Evolutionary conservation across 2,113 vertebrate species (phyloP), one percentile per base, ranked within the genome.

Genomic region (Dicentrarchus labrax): DNA sequence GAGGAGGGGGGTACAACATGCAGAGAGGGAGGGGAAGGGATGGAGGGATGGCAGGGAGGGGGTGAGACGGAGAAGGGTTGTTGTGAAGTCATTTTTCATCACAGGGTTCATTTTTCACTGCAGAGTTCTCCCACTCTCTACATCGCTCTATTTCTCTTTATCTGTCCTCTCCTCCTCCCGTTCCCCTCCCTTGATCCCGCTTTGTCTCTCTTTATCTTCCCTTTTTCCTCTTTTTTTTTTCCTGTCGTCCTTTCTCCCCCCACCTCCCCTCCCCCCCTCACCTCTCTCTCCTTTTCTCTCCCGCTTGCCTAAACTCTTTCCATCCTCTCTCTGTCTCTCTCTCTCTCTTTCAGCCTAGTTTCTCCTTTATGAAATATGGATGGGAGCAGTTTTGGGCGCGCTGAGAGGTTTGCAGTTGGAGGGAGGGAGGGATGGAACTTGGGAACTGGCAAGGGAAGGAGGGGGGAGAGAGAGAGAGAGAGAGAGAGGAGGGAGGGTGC

Each of bases 291-390:
- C 69, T n/a, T 57, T 80, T 80, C 83, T 79, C 82, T 84, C 76
- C 59, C 88, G 60, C 78, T 86, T 38, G 79, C 84, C 84, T 90
- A 87, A 90, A 93, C 89, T 90, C 82, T 80, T 88, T 77, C 84
- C 78, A 77, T 86, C 87, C 88, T 85, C 86, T 74, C 93, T 83
- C 82, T 75, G 30, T 72, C 69, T 64, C 78, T 82, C 80, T 92
- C 83, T 78, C 91, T 91, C 93, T 88, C 94, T 96, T 95, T 91
- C 93, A 95, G 96, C 96, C 95, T 96, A 96, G 89, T 95, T 94
- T 93, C 95, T 96, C 95, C 92, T 93, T 97, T 96, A 97, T 97
- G 97, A 98, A 98, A 99, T 97, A 97, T 99, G 97, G 98, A 99
- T 98, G 96, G 97, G 96, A 97, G 97, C 97, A 96, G 97, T 98